Base-by-base conservation (phyloP, 2,888 invertebrate genomes). In the Maniola hyperantus region DNA sequence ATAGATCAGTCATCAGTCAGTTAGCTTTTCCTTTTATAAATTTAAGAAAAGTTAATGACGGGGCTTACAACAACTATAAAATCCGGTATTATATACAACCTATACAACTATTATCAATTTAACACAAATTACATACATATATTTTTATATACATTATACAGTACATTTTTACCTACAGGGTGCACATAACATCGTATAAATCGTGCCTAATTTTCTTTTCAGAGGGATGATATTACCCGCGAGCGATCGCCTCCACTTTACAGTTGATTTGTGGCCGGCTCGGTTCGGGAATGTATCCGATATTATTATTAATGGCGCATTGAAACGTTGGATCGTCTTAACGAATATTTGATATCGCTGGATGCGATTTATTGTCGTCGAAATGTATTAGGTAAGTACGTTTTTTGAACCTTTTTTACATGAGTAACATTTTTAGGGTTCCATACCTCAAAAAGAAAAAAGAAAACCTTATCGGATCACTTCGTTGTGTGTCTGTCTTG, bases 341-440 rank as follows among this genome's bases (percentile, higher is more conserved):
- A 89, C 89, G 90, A 88, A 89, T 88, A 89, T 90, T 89, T 89
- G 89, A 89, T 87, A 87, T 85, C 81, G 77, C 76, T 73, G 73
- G 68, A 70, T 66, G 69, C 77, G 84, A 88, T 89, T 89, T 88
- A 89, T 60, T 50, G 60, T 39, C 36, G 50, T 50, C 13, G 26
- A 60, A 50, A 36, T 39, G 48, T 60, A 59, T 44, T 20, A 26
- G 4, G 7, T 58, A 48, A 48, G 33, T 26, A 15, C 10, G 13
- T 34, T 15, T 59, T 59, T 57, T 15, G 36, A 5, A 20, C 13
- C 42, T 13, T 62, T 62, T 51, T 11, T 51, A 51, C 20, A 51
- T 39, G 18, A 5, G 13, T n/a, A 10, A 61, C 36, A 51, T 15
- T 20, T 60, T 59, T 2, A n/a, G n/a, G n/a, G n/a, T n/a, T n/a